Conservation (phyloP, 2,113 vertebrate genomes). For the Corythornis vintsioides region DNA sequence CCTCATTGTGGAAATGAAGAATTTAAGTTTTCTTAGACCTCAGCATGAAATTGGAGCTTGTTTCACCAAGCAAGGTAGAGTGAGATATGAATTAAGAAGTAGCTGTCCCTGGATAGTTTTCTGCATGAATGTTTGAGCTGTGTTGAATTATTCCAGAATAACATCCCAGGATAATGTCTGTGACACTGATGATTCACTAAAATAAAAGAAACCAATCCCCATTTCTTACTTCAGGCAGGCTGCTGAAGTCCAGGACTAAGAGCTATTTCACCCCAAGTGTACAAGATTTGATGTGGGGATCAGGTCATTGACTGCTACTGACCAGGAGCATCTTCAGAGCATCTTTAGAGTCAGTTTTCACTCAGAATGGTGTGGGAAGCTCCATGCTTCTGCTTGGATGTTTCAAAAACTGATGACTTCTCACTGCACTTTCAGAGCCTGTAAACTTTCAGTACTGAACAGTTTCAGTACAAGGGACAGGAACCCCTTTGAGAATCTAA, state of each 20-base stretch:
- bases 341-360: neutral
- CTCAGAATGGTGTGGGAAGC: neutral
- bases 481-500: neutral
- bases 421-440: neutral
- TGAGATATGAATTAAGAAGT: neutral
- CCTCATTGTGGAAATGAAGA: too few species aligned
- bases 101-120: neutral
- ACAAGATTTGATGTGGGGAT: neutral
- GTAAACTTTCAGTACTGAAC: neutral
- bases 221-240: neutral
- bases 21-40: neutral
- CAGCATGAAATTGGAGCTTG: neutral
- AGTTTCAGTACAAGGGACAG: neutral
- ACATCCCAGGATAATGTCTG: neutral
- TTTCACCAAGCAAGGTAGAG: neutral
- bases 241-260: neutral
- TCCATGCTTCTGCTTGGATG: neutral
- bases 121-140: neutral
- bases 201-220: neutral
- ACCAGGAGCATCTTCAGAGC: neutral
- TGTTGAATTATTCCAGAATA: neutral
- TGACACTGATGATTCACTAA: neutral
- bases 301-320: neutral
- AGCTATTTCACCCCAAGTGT: neutral
- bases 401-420: neutral